Conservation (phyloP, 2,888 invertebrate genomes). For the Rhabditoides inermis region DNA sequence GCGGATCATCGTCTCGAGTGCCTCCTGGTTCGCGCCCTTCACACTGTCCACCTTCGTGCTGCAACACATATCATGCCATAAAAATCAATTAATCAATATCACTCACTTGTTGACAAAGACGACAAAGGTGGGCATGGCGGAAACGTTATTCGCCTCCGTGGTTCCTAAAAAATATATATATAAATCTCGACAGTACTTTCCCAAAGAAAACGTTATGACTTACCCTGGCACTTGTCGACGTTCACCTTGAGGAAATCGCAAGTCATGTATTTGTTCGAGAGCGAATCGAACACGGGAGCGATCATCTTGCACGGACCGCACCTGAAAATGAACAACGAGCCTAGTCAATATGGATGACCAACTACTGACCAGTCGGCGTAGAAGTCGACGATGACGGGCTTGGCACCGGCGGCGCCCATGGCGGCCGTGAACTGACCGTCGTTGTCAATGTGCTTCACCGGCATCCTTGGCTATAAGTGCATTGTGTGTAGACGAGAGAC, state of each 20-base stretch:
- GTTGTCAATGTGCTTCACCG: slow-evolving; percentile 28
- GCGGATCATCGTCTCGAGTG: slow-evolving; percentile 78
- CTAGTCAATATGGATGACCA: not conserved
- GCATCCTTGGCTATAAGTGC: no score
- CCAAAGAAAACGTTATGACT: slow-evolving; percentile 2
- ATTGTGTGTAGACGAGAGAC: no score
- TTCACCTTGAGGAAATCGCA: slow-evolving; percentile 77
- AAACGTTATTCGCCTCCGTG: slow-evolving; percentile 77
- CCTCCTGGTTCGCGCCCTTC: slow-evolving; percentile 76
- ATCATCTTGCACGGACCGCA: slow-evolving; percentile 93
- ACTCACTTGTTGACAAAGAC: slow-evolving; percentile 68
- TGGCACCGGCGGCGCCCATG: slow-evolving; percentile 28
- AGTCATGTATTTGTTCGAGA: slow-evolving; percentile 76
- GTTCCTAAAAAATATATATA: slow-evolving; percentile 14
- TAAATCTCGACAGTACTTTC: not conserved
- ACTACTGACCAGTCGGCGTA: slow-evolving; percentile 45
- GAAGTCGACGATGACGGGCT: slow-evolving; percentile 48
- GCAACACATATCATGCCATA: slow-evolving; percentile 57
- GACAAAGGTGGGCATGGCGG: slow-evolving; percentile 95
- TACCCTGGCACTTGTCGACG: slow-evolving; percentile 64
- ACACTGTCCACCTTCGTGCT: slow-evolving; percentile 71
- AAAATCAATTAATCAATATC: slow-evolving; percentile 7
- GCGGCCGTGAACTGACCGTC: slow-evolving; percentile 32
- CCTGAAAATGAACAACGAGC: slow-evolving; percentile 57
- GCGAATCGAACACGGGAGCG: slow-evolving; percentile 80